Percentiles rank a stretch among this genome's conserved stretches.
These are phyloP conservation scores for Sesamia nonagrioides DNA, from an alignment of 1,140 invertebrate species.

Conservation along the genomic window DNA sequence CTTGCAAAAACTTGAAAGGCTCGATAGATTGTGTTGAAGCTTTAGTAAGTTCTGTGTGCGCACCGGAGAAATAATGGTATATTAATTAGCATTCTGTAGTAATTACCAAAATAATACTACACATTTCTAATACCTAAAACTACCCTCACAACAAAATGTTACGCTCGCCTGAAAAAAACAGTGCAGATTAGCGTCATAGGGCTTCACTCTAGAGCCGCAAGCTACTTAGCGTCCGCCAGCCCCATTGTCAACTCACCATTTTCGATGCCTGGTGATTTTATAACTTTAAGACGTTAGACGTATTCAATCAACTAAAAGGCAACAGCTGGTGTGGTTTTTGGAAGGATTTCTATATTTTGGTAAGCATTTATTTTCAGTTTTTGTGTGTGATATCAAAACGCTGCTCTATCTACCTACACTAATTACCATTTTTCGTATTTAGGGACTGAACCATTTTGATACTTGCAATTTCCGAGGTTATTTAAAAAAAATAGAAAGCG, in stretches of 20 bases:
- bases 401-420: too few relatives aligned
- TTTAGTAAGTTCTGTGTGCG: too few relatives aligned
- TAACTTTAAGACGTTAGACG: not conserved
- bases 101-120: too few relatives aligned
- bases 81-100: too few relatives aligned
- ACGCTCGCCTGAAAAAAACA: constrained; percentile 58
- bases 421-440: too few relatives aligned
- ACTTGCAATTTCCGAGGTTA: too few relatives aligned
- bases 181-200: constrained; percentile 65
- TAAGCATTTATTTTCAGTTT: not conserved
- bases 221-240: constrained; percentile 55
- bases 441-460: too few relatives aligned
- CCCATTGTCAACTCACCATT: constrained; percentile 40
- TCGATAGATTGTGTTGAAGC: too few relatives aligned
- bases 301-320: constrained; percentile 1
- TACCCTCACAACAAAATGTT: constrained; percentile 55
- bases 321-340: not conserved
- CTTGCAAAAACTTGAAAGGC: too few relatives aligned
- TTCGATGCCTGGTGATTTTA: constrained; percentile 6
- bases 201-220: constrained; percentile 61
- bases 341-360: not conserved
- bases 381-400: not conserved
- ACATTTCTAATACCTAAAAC: too few relatives aligned
- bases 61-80: too few relatives aligned
- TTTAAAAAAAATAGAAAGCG: too few relatives aligned